These are phyloP conservation scores for Progne subis DNA, from an alignment of 2,113 vertebrate genomes.

Conservation along the genomic window DNA sequence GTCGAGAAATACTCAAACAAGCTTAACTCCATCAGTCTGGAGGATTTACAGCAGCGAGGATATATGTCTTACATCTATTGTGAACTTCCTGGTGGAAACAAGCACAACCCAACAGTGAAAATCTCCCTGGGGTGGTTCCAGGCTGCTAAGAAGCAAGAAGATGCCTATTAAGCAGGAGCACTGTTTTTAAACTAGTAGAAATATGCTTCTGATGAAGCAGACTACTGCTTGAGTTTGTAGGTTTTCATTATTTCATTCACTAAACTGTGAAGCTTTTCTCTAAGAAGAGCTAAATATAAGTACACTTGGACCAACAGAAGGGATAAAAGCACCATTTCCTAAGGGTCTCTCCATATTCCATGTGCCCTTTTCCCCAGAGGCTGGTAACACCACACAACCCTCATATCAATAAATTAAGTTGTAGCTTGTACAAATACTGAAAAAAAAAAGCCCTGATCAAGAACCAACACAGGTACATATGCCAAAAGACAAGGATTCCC, in stretches of 20 bases:
- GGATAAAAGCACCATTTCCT: neutral
- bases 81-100: neutral
- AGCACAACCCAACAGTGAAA: neutral
- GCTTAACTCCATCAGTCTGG: neutral
- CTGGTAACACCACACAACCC: neutral
- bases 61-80: neutral
- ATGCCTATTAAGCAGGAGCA: neutral
- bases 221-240: neutral
- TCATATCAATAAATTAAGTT: neutral
- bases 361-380: neutral
- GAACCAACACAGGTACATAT: neutral
- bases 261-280: neutral
- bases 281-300: neutral
- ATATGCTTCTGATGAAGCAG: neutral
- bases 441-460: neutral
- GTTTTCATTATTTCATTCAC: neutral
- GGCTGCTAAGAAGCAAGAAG: neutral
- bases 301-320: neutral
- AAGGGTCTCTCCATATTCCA: neutral
- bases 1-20: neutral
- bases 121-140: neutral
- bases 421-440: neutral
- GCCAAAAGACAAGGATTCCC: neutral
- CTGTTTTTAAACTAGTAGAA: neutral
- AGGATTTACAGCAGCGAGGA: neutral